Base-by-base conservation (phyloP, 2,888 invertebrate species). In the Atethmia centrago region DNA sequence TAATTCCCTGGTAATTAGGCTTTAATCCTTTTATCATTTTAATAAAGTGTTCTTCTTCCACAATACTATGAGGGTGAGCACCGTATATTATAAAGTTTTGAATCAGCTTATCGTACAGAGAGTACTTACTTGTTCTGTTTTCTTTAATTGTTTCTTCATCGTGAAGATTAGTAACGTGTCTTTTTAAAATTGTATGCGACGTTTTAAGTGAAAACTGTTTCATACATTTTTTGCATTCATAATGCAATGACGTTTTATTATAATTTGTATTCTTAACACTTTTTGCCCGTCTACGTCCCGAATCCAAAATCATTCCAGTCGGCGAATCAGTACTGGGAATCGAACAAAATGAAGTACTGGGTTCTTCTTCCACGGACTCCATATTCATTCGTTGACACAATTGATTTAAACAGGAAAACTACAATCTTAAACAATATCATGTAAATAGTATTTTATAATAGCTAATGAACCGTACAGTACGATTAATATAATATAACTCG, bases 141-240 rank as follows among this genome's bases (percentile, higher is more conserved):
- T 9, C 12, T 56, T 56, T 56, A 31, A 12, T 56, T 56, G 0
- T 56, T 56, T 56, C 56, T 56, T 56, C 56, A 31, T 31, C 28
- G 56, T 25, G 25, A n/a, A n/a, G 28, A 56, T 56, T 56, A 56
- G 5, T 3, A 19, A 56, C 25, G 5, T 19, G 56, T 56, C 56
- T 56, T 56, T 31, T 56, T 56, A 56, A 53, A 53, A 53, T 56
- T 5, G 31, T 36, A 58, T 58, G 56, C 5, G 56, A 58, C 16
- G 58, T 58, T 58, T 58, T 58, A 58, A 58, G 58, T 58, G 58
- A 58, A 36, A 36, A 58, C 19, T 58, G 58, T 58, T 36, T 36
- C 58, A 19, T 3, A 5, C 31, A 58, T 58, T 58, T 21, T 58
- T 58, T 53, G 3, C 58, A 36, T 21, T 10, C 58, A 31, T 31